phyloP scores from a whole-genome alignment of 2,888 invertebrate species.

The Catonia carolina region DNA sequence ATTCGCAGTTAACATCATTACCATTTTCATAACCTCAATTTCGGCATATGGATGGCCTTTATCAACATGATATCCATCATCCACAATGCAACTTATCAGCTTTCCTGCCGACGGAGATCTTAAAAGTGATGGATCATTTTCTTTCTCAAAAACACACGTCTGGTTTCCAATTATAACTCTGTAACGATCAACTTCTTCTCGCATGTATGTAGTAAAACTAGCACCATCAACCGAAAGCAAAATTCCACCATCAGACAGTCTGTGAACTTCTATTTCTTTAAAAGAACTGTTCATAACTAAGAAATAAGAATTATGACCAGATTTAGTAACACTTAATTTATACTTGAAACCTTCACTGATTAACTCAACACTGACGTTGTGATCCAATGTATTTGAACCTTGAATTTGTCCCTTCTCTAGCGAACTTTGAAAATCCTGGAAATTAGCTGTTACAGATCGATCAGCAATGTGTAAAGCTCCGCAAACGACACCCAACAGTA shows the following conservation, averaged over 20 bases:
- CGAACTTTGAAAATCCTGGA: conserved; percentile 83
- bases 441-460: conserved; percentile 70
- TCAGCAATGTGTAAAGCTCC: conserved; percentile 92
- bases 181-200: conserved; percentile 93
- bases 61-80: conserved; percentile 89
- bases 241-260: conserved; percentile 83
- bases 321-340: conserved; percentile 81
- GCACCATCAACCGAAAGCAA: conserved; percentile 86
- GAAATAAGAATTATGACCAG: conserved; percentile 86
- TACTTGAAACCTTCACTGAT: conserved; percentile 87
- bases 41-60: conserved; percentile 93
- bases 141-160: conserved; percentile 96
- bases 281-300: conserved; percentile 89
- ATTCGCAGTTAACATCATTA: conserved; percentile 87
- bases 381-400: conserved; percentile 86
- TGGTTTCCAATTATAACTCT: conserved; percentile 93
- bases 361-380: conserved; percentile 80
- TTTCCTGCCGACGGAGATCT: conserved; percentile 94
- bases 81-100: conserved; percentile 78
- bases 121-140: conserved; percentile 92
- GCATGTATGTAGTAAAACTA: conserved; percentile 92
- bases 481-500: conserved; percentile 84
- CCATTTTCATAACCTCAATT: conserved; percentile 99
- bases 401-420: conserved; percentile 89
- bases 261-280: conserved; percentile 89